These are phyloP conservation scores for Margaritifera margaritifera DNA, from an alignment of 2,888 invertebrate genomes.

Conservation along the genomic window DNA sequence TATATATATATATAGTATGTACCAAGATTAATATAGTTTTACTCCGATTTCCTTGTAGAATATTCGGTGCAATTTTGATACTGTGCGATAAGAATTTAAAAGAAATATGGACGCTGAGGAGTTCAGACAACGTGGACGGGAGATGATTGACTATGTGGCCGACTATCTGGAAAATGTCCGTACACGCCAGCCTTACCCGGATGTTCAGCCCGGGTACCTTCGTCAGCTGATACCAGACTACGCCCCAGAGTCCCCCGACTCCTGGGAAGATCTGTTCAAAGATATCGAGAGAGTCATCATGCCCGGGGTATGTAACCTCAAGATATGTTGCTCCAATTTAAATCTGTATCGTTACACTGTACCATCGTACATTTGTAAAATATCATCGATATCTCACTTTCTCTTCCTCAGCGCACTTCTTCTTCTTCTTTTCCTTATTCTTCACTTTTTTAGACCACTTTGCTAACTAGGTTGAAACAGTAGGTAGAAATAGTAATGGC, in stretches of 20 bases:
- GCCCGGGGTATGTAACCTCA: slow-evolving; percentile 57
- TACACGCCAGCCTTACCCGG: slow-evolving; percentile 52
- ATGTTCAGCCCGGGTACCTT: slow-evolving; percentile 59
- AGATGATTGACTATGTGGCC: slow-evolving; percentile 68
- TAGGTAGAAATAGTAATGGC: too few relatives aligned
- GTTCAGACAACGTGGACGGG: slow-evolving; percentile 59
- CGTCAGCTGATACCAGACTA: slow-evolving; percentile 59
- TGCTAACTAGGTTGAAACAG: too few relatives aligned
- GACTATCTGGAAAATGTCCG: slow-evolving; percentile 63
- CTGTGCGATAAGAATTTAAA: too few relatives aligned
- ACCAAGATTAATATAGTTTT: too few relatives aligned
- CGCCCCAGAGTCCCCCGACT: slow-evolving; percentile 59
- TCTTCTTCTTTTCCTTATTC: too few relatives aligned
- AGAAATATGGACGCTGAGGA: slow-evolving; percentile 59
- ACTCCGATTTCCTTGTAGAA: too few relatives aligned
- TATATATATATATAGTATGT: too few relatives aligned
- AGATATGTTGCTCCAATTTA: neutral
- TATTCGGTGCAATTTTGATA: too few relatives aligned
- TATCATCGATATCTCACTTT: neutral
- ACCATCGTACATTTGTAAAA: too few relatives aligned
- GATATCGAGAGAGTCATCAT: slow-evolving; percentile 64
- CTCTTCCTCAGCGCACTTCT: too few relatives aligned
- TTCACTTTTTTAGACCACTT: too few relatives aligned
- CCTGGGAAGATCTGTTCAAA: slow-evolving; percentile 54
- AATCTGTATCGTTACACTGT: neutral